Percentiles rank a stretch among this genome's conserved stretches.
These are phyloP conservation scores for Ciconia stormi DNA, from an alignment of 2,113 vertebrate species.

Conservation along the genomic window DNA sequence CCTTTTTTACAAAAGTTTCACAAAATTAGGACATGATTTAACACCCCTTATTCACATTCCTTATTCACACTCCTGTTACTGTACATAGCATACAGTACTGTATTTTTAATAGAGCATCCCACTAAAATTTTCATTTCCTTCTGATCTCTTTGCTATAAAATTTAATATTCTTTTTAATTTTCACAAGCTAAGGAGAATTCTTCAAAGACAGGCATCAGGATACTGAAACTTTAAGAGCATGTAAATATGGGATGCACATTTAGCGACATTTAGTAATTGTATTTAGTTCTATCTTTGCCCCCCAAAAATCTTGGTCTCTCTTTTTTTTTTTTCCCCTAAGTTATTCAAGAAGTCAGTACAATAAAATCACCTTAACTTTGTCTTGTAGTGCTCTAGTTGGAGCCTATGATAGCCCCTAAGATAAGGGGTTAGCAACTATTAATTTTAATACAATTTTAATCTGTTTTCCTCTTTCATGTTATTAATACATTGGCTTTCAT, in stretches of 20 bases:
- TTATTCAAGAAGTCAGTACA: background rate
- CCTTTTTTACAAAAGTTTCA: background rate
- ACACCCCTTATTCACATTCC: background rate
- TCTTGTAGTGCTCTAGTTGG: background rate
- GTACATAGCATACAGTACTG: fast-evolving
- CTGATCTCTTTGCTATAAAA: background rate
- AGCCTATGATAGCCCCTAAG: background rate
- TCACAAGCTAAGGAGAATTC: background rate
- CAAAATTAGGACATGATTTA: background rate
- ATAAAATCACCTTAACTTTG: background rate
- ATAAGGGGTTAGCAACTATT: background rate
- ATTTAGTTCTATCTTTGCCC: background rate
- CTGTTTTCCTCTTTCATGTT: background rate
- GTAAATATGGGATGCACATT: background rate
- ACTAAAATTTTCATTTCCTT: background rate
- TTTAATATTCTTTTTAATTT: background rate
- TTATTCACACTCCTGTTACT: background rate
- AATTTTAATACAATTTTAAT: background rate
- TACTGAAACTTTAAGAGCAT: background rate
- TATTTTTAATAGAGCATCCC: background rate
- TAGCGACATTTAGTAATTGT: background rate
- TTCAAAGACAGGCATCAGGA: background rate
- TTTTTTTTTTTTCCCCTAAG: background rate
- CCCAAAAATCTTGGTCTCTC: fast-evolving
- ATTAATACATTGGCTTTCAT: background rate